Conservation (phyloP, 1,140 invertebrate species). For the Conus betulinus region DNA sequence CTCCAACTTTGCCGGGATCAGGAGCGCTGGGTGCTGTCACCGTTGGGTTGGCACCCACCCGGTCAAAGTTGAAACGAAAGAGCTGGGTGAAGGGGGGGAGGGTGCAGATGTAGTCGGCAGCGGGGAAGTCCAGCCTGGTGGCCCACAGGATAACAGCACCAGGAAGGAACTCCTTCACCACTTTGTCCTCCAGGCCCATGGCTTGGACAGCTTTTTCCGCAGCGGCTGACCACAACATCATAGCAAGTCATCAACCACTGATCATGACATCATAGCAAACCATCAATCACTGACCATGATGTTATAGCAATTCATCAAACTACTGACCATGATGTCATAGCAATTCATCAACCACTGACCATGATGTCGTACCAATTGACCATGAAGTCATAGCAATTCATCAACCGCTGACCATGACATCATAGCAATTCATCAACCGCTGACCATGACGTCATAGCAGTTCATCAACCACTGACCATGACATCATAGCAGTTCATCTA, state of each 20-base stretch:
- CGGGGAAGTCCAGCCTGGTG: conserved; percentile 1
- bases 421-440: too few species aligned
- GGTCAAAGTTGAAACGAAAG: conserved; percentile 28
- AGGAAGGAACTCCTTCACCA: conserved; percentile 7
- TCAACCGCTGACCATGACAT: too few species aligned
- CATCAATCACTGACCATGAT: neutral
- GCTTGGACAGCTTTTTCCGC: neutral
- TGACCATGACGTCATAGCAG: too few species aligned
- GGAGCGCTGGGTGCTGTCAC: neutral
- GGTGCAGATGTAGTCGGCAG: conserved; percentile 31
- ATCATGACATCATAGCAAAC: neutral
- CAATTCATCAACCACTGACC: too few species aligned
- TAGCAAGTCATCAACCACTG: neutral
- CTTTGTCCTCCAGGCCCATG: conserved; percentile 4
- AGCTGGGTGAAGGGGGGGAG: conserved; percentile 35
- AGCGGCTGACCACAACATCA: conserved; percentile 5
- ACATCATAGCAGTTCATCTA: too few species aligned
- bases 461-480: too few species aligned
- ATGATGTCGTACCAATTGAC: too few species aligned
- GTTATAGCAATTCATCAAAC: too few species aligned
- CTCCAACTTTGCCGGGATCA: conserved; percentile 5
- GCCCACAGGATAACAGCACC: conserved; percentile 29
- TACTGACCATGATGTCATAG: too few species aligned
- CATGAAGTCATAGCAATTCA: too few species aligned
- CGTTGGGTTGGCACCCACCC: neutral